phyloP scores from a whole-genome alignment of 2,888 invertebrate genomes.

The Hololepta plana region DNA sequence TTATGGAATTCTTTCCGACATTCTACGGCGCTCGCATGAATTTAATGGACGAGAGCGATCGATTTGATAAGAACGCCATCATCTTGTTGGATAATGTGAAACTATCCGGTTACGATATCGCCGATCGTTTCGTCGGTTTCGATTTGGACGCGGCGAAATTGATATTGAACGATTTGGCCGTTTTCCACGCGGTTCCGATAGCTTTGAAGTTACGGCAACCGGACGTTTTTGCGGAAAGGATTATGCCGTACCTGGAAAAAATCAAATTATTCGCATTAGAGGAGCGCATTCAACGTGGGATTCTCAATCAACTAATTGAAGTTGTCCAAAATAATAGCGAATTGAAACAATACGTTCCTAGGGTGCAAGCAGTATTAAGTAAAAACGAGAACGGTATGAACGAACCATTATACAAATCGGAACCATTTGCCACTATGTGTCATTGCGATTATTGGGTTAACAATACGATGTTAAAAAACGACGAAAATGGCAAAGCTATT shows the following conservation, averaged over 20 bases:
- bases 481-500: conserved; percentile 10
- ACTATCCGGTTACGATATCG: conserved; percentile 25
- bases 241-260: conserved; percentile 20
- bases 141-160: conserved; percentile 28
- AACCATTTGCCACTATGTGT: conserved; percentile 31
- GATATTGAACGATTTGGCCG: conserved; percentile 27
- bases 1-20: conserved; percentile 26
- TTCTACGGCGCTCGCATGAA: conserved; percentile 23
- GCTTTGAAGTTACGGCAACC: conserved; percentile 29
- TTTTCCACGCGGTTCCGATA: conserved; percentile 33
- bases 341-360: too few species aligned
- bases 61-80: conserved; percentile 32
- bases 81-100: conserved; percentile 35
- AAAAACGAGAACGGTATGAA: too few species aligned
- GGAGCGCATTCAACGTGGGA: too few species aligned
- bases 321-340: too few species aligned
- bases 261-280: conserved; percentile 1
- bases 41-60: conserved; percentile 8
- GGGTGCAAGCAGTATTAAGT: too few species aligned
- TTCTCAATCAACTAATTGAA: too few species aligned
- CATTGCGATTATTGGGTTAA: conserved; percentile 41
- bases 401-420: too few species aligned
- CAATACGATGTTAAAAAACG: conserved; percentile 33
- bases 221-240: conserved; percentile 19
- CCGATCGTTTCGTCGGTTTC: conserved; percentile 27